Evolutionary conservation across 2,888 invertebrate genomes (phyloP).

Genomic region (Lasioglossum vierecki): DNA sequence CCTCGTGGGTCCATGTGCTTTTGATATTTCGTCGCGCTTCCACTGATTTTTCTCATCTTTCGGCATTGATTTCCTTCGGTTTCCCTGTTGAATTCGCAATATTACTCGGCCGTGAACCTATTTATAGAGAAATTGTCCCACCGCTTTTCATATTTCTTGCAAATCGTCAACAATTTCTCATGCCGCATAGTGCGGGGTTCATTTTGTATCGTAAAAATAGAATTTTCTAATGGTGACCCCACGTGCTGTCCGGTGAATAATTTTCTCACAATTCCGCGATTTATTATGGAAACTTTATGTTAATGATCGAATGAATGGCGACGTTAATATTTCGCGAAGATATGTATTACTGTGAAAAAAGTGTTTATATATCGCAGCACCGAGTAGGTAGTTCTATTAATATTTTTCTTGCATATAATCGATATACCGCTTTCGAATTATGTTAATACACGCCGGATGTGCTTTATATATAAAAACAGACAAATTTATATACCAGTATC

Average conservation of each 20-base stretch:
- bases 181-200: slow-evolving; percentile 47
- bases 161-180: slow-evolving; percentile 23
- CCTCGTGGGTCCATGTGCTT: slow-evolving; percentile 72
- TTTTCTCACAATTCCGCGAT: not conserved
- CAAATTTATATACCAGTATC: not conserved
- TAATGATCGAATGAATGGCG: not conserved
- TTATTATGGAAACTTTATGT: slow-evolving; percentile 5
- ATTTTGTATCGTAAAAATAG: slow-evolving; percentile 60
- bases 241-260: slow-evolving; percentile 37
- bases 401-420: slow-evolving; percentile 43
- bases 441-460: not conserved
- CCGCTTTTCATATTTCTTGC: slow-evolving; percentile 16
- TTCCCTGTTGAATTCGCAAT: not conserved
- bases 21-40: slow-evolving; percentile 38
- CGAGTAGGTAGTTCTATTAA: slow-evolving; percentile 3
- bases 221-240: slow-evolving; percentile 41
- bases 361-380: not conserved
- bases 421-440: slow-evolving; percentile 32
- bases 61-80: not conserved
- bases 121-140: not conserved
- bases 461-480: not conserved
- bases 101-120: not conserved
- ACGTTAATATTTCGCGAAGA: not conserved
- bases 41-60: slow-evolving; percentile 12
- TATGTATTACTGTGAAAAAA: not conserved